Conservation (phyloP, 2,888 invertebrate species). For the Campopleginae sp. region DNA sequence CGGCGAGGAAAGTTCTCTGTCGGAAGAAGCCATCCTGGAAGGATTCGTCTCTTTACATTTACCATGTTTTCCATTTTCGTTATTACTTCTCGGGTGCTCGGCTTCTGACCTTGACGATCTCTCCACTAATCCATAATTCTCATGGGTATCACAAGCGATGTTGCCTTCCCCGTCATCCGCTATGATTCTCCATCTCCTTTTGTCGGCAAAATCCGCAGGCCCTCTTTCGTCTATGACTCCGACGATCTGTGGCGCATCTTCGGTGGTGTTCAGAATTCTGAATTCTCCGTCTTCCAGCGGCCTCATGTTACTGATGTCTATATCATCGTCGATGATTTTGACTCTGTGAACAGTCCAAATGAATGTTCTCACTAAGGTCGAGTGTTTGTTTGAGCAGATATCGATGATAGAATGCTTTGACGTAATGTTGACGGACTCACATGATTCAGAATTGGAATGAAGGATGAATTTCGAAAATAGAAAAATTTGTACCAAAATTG, state of each 20-base stretch:
- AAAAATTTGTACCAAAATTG: neutral
- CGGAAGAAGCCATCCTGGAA: conserved; percentile 20
- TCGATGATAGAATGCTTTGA: neutral
- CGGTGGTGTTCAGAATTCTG: conserved; percentile 89
- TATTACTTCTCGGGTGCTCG: neutral
- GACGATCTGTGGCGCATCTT: conserved; percentile 96
- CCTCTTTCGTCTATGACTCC: conserved; percentile 92
- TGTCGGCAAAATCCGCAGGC: conserved; percentile 78
- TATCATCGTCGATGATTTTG: conserved; percentile 94
- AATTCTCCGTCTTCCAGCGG: conserved; percentile 87
- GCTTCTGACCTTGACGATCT: neutral
- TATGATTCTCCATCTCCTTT: conserved; percentile 82
- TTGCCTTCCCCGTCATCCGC: conserved; percentile 78
- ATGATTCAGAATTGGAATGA: neutral
- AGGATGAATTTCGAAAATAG: neutral
- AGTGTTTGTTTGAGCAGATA: neutral
- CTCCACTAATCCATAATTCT: conserved; percentile 1
- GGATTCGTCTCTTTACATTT: neutral
- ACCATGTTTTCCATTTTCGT: neutral
- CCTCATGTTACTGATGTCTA: conserved; percentile 87
- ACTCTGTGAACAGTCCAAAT: conserved; percentile 86
- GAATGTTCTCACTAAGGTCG: conserved; percentile 3
- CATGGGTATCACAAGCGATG: conserved; percentile 67
- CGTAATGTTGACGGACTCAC: neutral
- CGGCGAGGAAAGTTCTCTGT: conserved; percentile 38